Evolutionary conservation across 2,113 vertebrate species (phyloP), one percentile per base, ranked within the genome.

Genomic region (Bubalus kerabau): DNA sequence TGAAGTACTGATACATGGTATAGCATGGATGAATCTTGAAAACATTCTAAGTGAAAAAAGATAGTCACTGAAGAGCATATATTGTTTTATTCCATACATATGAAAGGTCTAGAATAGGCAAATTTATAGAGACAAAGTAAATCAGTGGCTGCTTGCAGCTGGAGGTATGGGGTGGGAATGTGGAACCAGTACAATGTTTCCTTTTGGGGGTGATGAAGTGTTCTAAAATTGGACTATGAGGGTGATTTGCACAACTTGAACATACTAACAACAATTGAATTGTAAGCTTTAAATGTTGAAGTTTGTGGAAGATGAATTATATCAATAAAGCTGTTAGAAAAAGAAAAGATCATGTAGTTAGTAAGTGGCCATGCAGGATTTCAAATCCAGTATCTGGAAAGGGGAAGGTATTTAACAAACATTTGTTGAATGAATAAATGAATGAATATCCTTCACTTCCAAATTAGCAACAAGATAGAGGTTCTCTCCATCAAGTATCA

Each of bases 391-490:
- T 62, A 59, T 87, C 21, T 82, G 92, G 32, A 52, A 87, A 78
- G 85, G 6, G 36, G n/a, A 52, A 80, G 40, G 60, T 67, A 67
- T 16, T 93, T 86, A 80, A 59, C 64, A 89, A 78, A 43, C 57
- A n/a, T 90, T 89, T 89, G 23, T 48, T 28, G 88, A 81, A 56
- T 80, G 48, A 78, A 91, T 94, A 28, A 89, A 89, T 24, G 32
- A 90, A 90, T 23, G 9, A 92, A 86, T 19, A 81, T 19, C 15
- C 60, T 87, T 71, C 36, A 93, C 59, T 90, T 89, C 80, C 52
- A 93, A 93, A 56, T 78, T 60, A 78, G 54, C 87, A 96, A 93
- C 43, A 93, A 93, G 59, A 95, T 30, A 84, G 32, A 19, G n/a
- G 81, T 74, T 52, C 67, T 5, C 19, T 97, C 59, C 90, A 78